Conservation (phyloP, 2,797 vertebrate genomes). For the Mycteria americana region DNA sequence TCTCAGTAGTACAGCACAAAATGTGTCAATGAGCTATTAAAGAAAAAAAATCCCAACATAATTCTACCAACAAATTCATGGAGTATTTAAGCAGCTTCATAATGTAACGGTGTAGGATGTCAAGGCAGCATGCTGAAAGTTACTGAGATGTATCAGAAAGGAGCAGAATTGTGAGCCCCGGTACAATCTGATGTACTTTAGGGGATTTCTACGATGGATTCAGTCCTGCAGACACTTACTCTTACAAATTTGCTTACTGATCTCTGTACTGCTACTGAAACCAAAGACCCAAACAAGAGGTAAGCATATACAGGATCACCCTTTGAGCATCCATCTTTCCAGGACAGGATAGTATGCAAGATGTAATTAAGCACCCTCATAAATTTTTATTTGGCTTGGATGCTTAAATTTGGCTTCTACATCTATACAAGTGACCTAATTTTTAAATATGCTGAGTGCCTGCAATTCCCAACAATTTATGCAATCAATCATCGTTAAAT, state of each 20-base stretch:
- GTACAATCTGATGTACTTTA: not conserved
- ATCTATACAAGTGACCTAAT: not conserved
- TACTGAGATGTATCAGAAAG: not conserved
- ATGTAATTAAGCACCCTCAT: not conserved
- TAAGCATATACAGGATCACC: not conserved
- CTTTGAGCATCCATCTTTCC: not conserved
- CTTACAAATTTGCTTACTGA: not conserved
- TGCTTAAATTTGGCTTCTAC: not conserved
- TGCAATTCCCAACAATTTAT: conserved; percentile 12
- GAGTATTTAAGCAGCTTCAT: not conserved
- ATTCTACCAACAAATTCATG: not conserved
- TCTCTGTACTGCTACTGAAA: not conserved
- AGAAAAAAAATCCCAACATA: not conserved
- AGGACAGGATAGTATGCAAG: not conserved
- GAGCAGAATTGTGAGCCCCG: not conserved
- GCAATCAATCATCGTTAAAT: conserved; percentile 18
- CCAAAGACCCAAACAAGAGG: not conserved
- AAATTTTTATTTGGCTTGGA: not conserved
- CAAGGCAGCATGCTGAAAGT: not conserved
- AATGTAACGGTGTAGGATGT: rapidly evolving
- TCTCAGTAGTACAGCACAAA: not conserved
- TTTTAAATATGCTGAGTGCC: not conserved
- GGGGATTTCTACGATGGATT: not conserved
- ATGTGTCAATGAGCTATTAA: not conserved
- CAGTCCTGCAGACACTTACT: not conserved